A percentile compares a stretch with the other conserved stretches of the same genome.
Conservation (phyloP, 2,888 invertebrate genomes). For the Drosophila niveifrons region DNA sequence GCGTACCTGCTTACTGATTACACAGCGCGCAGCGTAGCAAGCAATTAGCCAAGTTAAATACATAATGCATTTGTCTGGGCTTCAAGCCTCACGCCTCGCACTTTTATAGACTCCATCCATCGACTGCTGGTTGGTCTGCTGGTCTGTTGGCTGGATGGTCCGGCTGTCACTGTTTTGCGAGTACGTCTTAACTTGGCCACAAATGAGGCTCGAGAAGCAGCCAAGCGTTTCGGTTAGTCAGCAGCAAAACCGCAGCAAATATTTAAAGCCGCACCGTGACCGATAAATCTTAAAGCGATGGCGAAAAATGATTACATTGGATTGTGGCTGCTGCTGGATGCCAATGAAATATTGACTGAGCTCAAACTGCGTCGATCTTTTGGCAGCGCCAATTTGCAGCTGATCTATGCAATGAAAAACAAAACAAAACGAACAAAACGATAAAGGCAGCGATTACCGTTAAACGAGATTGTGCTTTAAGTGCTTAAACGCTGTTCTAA, state of each 20-base stretch:
- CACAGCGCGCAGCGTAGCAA: constrained; percentile 49
- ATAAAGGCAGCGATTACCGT: constrained; percentile 39
- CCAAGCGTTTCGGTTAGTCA: constrained; percentile 46
- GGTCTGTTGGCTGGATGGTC: constrained; percentile 8
- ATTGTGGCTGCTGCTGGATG: constrained; percentile 25
- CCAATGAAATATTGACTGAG: constrained; percentile 41
- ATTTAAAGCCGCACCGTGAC: constrained; percentile 67
- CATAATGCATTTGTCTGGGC: constrained; percentile 66
- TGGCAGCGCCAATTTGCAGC: constrained; percentile 61
- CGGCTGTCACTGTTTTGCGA: constrained; percentile 54
- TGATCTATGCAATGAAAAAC: constrained; percentile 49
- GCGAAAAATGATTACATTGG: constrained; percentile 56
- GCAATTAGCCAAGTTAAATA: constrained; percentile 74
- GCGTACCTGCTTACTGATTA: constrained; percentile 64
- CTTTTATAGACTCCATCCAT: constrained; percentile 24
- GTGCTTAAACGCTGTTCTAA: constrained; percentile 45
- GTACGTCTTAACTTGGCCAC: constrained; percentile 58
- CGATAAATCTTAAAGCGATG: constrained; percentile 66
- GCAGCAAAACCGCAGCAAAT: constrained; percentile 42
- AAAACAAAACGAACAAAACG: too few species aligned
- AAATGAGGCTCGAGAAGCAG: constrained; percentile 52
- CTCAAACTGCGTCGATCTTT: constrained; percentile 46
- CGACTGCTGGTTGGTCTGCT: neutral
- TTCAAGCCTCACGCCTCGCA: constrained; percentile 34
- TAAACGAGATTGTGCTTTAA: constrained; percentile 55